These are phyloP conservation scores for Delphinapterus leucas DNA, from an alignment of 2,113 vertebrate genomes.

Conservation along the genomic window DNA sequence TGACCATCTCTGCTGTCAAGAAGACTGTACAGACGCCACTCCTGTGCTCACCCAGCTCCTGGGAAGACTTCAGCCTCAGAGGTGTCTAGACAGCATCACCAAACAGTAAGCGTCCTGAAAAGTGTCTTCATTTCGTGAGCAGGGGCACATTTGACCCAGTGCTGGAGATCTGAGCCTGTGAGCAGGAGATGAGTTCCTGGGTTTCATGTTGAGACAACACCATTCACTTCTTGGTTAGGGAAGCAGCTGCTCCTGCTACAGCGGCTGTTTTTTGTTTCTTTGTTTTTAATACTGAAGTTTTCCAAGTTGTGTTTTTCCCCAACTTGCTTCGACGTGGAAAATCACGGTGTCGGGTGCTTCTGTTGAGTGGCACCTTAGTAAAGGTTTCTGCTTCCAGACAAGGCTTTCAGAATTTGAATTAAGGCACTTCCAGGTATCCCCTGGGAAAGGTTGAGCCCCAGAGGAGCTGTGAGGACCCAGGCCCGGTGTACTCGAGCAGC, in stretches of 20 bases:
- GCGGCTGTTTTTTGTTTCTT: rapidly evolving
- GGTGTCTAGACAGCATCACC: background rate
- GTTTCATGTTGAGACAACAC: background rate
- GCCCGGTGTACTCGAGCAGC: rapidly evolving
- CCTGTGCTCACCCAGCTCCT: background rate
- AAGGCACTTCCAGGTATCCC: background rate
- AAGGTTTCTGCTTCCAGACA: background rate
- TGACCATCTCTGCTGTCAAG: background rate
- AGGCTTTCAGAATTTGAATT: too few species aligned
- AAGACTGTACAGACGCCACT: too few species aligned
- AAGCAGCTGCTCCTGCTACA: background rate
- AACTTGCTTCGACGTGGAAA: rapidly evolving
- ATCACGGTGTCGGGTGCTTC: rapidly evolving
- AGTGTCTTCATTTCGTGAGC: rapidly evolving
- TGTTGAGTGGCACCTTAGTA: rapidly evolving
- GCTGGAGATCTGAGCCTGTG: background rate
- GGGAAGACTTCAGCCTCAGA: background rate
- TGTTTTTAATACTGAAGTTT: background rate
- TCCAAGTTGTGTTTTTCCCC: background rate
- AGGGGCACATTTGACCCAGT: rapidly evolving
- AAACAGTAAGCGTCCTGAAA: background rate
- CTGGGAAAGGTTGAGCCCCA: background rate
- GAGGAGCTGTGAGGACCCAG: background rate
- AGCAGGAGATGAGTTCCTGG: rapidly evolving
- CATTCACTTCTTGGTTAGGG: background rate